Conservation (phyloP, 2,113 vertebrate species). For the Phrynosoma platyrhinos region DNA sequence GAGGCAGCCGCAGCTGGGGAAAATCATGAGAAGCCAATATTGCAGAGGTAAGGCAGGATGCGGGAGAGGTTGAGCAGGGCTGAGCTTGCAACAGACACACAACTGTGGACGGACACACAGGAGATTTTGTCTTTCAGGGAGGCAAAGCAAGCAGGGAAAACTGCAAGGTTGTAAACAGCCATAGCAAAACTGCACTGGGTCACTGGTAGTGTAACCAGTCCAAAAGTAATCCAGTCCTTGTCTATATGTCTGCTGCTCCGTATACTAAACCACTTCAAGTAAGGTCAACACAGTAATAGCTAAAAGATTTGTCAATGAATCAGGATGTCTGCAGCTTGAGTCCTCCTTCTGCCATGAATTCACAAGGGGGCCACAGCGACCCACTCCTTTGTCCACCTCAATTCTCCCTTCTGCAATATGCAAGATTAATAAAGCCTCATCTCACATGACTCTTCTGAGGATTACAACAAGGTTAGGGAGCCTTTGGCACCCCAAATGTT, state of each 20-base stretch:
- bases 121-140: background rate
- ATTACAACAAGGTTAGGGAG: too few relatives aligned
- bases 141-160: background rate
- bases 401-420: background rate
- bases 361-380: too few relatives aligned
- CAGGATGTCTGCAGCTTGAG: too few relatives aligned
- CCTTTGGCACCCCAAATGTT: too few relatives aligned
- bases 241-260: background rate
- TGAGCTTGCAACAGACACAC: background rate
- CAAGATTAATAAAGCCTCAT: too few relatives aligned
- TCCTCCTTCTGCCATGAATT: background rate
- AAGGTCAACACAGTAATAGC: background rate
- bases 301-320: background rate
- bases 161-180: too few relatives aligned
- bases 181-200: background rate
- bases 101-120: background rate
- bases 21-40: conserved; percentile 1
- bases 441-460: too few relatives aligned
- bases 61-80: background rate
- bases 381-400: background rate
- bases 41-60: conserved; percentile 27
- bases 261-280: background rate
- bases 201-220: background rate
- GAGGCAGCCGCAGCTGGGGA: conserved; percentile 30
- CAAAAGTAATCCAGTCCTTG: background rate